Base-by-base conservation (phyloP, 2,113 vertebrate genomes). In the Romanogobio albipinnatus region DNA sequence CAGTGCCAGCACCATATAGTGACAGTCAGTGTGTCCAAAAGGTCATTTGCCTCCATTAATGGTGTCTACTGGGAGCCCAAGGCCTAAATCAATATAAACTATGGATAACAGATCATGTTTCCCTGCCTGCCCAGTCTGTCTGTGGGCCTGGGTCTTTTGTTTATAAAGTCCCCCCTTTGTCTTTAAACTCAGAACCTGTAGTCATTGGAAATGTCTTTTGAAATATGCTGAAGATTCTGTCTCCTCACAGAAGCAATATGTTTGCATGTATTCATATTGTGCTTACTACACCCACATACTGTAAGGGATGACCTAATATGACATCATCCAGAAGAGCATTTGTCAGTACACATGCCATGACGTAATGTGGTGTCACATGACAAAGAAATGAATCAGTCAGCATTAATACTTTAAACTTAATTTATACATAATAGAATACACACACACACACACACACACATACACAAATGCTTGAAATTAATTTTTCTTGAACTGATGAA, bases 11-110 rank as follows among this genome's bases (percentile, higher is more conserved):
- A 39, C 76, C 84, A 88, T 75, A 75, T 75, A 75, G 82, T 81
- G 84, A 79, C 76, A 53, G 61, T 79, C 88, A 82, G 64, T 85
- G 78, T 89, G 91, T 92, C 89, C 90, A 80, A 89, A 89, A 92
- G 93, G 91, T 92, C 87, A 89, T 89, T 90, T 89, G 88, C 87
- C 86, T 91, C 91, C 90, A 93, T 93, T 92, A 92, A 92, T 88
- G 88, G 91, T 87, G 89, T 93, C 92, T 73, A 39, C 85, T 74
- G 90, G 91, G 92, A 92, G 85, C 87, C 88, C 87, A 87, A 83
- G 91, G 87, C 83, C 80, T 19, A 56, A 87, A 93, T 95, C 94
- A 91, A 93, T 94, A 90, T 77, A 81, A 85, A 81, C 58, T 89
- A 92, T 93, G 90, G 92, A 93, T 92, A 89, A 85, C 53, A 85